A percentile compares a stretch with the other conserved stretches of the same genome.
Conservation (phyloP, 1,140 invertebrate genomes). For the Brachionus angularis region DNA sequence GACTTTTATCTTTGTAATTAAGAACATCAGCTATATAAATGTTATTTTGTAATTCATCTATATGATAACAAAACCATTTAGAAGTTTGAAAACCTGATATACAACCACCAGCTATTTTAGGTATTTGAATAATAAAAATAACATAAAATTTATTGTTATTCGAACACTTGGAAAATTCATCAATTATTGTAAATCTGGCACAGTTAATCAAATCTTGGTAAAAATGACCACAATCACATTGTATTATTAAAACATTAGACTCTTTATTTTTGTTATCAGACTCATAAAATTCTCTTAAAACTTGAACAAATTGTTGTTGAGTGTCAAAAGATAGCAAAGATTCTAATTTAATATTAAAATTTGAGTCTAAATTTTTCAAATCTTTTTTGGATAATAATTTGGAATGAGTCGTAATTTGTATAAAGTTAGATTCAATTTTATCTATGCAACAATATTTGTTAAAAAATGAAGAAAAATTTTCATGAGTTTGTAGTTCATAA, state of each 20-base stretch:
- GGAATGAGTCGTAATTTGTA: slow-evolving; percentile 47
- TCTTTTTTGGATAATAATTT: slow-evolving; percentile 33
- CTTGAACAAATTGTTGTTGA: slow-evolving; percentile 46
- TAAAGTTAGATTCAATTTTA: neutral
- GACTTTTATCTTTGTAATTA: slow-evolving; percentile 8
- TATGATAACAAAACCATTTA: slow-evolving; percentile 34
- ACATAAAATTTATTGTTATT: slow-evolving; percentile 47
- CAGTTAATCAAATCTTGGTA: slow-evolving; percentile 50
- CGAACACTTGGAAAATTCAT: neutral
- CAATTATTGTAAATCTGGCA: slow-evolving; percentile 47
- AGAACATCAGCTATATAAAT: slow-evolving; percentile 15
- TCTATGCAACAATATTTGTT: neutral
- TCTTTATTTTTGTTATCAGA: slow-evolving; percentile 25
- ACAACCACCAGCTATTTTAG: slow-evolving; percentile 49
- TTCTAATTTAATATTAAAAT: too few relatives aligned
- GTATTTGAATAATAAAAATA: slow-evolving; percentile 50
- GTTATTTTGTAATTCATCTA: slow-evolving; percentile 35
- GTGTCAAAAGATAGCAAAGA: slow-evolving; percentile 46
- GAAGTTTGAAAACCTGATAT: slow-evolving; percentile 51
- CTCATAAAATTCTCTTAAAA: slow-evolving; percentile 44
- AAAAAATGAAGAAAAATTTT: slow-evolving; percentile 20
- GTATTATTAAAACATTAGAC: slow-evolving; percentile 49
- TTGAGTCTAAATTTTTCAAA: slow-evolving; percentile 22
- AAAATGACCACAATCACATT: slow-evolving; percentile 51
- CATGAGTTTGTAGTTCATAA: slow-evolving; percentile 10